phyloP scores from a whole-genome alignment of 2,113 vertebrate genomes.

The Rhinoptilus africanus region DNA sequence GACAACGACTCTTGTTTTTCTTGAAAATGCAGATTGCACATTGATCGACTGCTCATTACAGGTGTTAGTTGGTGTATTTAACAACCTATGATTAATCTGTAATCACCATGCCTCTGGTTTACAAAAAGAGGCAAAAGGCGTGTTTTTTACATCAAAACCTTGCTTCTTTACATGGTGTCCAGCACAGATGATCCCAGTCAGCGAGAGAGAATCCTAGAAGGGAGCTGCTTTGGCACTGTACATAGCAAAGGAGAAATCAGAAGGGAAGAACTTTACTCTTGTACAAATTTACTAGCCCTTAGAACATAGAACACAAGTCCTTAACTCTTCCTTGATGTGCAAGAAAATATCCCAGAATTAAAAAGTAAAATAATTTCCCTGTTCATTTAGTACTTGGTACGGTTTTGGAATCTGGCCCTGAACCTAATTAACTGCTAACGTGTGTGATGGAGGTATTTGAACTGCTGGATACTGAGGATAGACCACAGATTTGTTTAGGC shows the following conservation, averaged over 20 bases:
- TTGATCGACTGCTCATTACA: not conserved
- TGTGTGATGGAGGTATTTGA: not conserved
- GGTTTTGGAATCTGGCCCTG: not conserved
- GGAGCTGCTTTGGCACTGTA: not conserved
- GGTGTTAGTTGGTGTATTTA: not conserved
- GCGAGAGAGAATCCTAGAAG: not conserved
- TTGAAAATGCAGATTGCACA: not conserved
- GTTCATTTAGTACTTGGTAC: not conserved
- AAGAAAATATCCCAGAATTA: not conserved
- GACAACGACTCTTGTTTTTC: not conserved
- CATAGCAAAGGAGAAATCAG: not conserved
- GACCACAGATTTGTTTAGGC: not conserved
- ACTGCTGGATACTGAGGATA: not conserved
- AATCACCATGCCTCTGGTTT: not conserved
- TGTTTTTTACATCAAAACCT: not conserved
- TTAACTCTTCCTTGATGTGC: not conserved
- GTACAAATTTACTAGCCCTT: not conserved
- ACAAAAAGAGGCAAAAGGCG: not conserved
- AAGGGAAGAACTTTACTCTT: not conserved
- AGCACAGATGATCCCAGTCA: not conserved
- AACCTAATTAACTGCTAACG: not conserved
- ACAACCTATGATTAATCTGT: not conserved
- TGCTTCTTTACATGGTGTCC: not conserved
- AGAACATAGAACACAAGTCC: not conserved
- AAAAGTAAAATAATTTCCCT: not conserved